phyloP scores from a whole-genome alignment of 2,888 invertebrate genomes.

The Dinocampus coccinellae region DNA sequence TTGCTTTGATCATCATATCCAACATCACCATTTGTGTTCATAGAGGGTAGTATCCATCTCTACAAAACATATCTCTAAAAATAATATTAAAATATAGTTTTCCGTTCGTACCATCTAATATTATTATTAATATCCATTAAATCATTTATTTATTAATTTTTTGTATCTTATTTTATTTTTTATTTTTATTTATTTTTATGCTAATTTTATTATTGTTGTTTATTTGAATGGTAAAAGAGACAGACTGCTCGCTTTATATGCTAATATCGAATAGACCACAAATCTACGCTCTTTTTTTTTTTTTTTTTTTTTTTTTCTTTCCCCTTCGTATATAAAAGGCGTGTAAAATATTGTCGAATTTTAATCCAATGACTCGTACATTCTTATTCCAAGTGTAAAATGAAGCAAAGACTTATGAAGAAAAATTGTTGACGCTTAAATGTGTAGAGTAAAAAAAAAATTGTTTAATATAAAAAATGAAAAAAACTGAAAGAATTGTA shows the following conservation, averaged over 20 bases:
- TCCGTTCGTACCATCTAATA: too few relatives aligned
- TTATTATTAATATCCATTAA: too few relatives aligned
- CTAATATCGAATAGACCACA: conserved; percentile 52
- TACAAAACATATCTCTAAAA: not conserved
- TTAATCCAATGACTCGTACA: conserved; percentile 62
- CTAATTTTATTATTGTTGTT: conserved; percentile 39
- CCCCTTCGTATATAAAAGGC: conserved; percentile 37
- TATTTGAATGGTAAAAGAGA: conserved; percentile 53
- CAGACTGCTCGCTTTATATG: conserved; percentile 63
- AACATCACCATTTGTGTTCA: not conserved
- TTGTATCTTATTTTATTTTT: not conserved
- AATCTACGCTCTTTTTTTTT: not conserved
- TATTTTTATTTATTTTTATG: not conserved
- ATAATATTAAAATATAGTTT: not conserved
- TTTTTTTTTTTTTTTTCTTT: not conserved
- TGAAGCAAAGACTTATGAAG: too few relatives aligned
- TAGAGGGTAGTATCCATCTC: not conserved
- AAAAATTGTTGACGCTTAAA: too few relatives aligned
- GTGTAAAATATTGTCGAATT: conserved; percentile 63
- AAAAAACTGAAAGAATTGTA: not conserved
- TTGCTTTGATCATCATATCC: conserved; percentile 56
- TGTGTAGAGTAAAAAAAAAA: too few relatives aligned
- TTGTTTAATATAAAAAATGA: not conserved
- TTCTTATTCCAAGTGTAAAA: too few relatives aligned
- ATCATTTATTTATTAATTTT: too few relatives aligned